phyloP scores from a whole-genome alignment of 1,140 invertebrate genomes.

The Daktulosphaira vitifoliae region DNA sequence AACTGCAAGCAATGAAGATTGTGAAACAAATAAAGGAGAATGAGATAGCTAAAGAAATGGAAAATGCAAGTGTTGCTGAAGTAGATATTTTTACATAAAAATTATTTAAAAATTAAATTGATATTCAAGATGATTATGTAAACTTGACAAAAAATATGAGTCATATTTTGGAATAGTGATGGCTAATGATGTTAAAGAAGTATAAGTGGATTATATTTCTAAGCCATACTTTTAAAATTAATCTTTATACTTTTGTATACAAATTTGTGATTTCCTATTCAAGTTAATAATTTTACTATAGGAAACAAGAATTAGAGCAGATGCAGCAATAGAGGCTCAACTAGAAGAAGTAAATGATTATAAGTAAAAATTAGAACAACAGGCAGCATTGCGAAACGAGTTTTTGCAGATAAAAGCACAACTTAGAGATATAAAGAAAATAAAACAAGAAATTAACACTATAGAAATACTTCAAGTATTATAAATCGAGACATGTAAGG shows the following conservation, averaged over 20 bases:
- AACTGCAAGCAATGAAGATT: slow-evolving; percentile 45
- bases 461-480: slow-evolving; percentile 51
- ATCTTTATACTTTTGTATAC: too few species aligned
- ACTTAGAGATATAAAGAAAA: slow-evolving; percentile 37
- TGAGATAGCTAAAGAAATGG: slow-evolving; percentile 39
- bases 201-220: too few species aligned
- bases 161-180: too few species aligned
- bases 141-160: too few species aligned
- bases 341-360: slow-evolving; percentile 48
- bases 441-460: slow-evolving; percentile 49
- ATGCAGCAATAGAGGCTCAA: slow-evolving; percentile 48
- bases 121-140: too few species aligned
- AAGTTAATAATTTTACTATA: too few species aligned
- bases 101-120: too few species aligned
- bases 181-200: too few species aligned
- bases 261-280: too few species aligned
- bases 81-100: too few species aligned
- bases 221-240: too few species aligned
- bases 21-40: slow-evolving; percentile 43
- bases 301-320: slow-evolving; percentile 33
- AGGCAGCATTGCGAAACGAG: slow-evolving; percentile 34
- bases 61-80: slow-evolving; percentile 42
- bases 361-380: slow-evolving; percentile 43
- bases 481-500: too few species aligned
- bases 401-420: slow-evolving; percentile 11